Base-by-base conservation (phyloP, 2,113 vertebrate genomes). In the Furnarius figulus region DNA sequence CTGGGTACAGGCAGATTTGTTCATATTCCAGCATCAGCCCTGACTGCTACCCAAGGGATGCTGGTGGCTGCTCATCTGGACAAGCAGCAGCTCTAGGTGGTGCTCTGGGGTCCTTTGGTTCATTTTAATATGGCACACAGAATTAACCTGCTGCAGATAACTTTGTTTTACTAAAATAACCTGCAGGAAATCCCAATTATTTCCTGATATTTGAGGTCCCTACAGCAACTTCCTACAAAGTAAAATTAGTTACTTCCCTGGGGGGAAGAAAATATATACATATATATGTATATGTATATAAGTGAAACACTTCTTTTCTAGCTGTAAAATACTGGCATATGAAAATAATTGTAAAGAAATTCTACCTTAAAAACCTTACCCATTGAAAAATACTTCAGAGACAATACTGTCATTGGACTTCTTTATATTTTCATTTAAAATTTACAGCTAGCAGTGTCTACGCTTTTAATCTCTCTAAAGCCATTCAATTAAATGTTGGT, bases 1-100 rank as follows among this genome's bases (percentile, higher is more conserved):
- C 47, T 0, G 0, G 23, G 21, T 81, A 59, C 22, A 74, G 75
- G 35, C 11, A 71, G 25, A 72, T 56, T 58, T 0, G 1, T 62
- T 90, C 10, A 30, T 50, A 33, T 70, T 87, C 70, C 50, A 81
- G 8, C 31, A 84, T 33, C 68, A 89, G 44, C 21, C 49, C 33
- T 22, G 21, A 67, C 21, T 63, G 23, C 16, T 37, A 33, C 24
- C 30, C 46, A 79, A 15, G 17, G 31, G 3, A 91, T 22, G 37
- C 21, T 53, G 31, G 46, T 62, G 49, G 61, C 47, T 20, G 46
- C 39, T 71, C 61, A 82, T 49, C 46, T 49, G 40, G 28, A 89
- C 50, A 77, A 61, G 19, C 30, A 83, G 30, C 37, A 92, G 80
- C 37, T 80, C 27, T 4, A 52, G 27, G 15, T 28, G 49, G 18